Evolutionary conservation across 2,113 vertebrate species (phyloP).

Genomic region (Chrysochloris asiatica): DNA sequence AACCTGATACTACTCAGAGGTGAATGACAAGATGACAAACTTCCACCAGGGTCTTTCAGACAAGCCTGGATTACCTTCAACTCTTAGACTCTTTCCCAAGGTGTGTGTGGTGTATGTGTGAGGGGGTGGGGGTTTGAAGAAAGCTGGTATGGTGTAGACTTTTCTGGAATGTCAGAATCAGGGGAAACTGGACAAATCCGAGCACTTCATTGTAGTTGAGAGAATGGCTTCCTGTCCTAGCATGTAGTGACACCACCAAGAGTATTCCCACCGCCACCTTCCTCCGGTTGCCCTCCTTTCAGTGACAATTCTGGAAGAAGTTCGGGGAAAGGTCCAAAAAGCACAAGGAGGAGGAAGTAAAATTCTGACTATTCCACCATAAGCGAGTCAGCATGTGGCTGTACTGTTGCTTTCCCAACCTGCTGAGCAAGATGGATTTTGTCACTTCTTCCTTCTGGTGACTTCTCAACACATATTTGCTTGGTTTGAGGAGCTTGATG

Average conservation of each 20-base stretch:
- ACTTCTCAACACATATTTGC: background rate
- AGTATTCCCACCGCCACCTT: rapidly evolving
- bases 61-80: background rate
- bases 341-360: background rate
- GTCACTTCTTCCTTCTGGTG: background rate
- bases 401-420: background rate
- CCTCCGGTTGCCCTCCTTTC: background rate
- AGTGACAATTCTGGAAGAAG: background rate
- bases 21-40: background rate
- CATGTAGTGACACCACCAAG: too few relatives aligned
- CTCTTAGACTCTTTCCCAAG: background rate
- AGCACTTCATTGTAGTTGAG: background rate
- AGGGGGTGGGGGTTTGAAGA: background rate
- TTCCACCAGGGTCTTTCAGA: background rate
- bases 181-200: background rate
- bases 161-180: background rate
- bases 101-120: background rate
- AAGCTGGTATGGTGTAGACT: background rate
- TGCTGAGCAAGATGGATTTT: background rate
- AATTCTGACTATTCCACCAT: too few relatives aligned
- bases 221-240: background rate
- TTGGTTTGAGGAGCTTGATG: background rate
- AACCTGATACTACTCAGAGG: background rate
- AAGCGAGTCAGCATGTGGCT: rapidly evolving
- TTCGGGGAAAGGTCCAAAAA: background rate